Evolutionary conservation across 1,140 invertebrate genomes (phyloP).

Genomic region (Drosophila kanapiae): DNA sequence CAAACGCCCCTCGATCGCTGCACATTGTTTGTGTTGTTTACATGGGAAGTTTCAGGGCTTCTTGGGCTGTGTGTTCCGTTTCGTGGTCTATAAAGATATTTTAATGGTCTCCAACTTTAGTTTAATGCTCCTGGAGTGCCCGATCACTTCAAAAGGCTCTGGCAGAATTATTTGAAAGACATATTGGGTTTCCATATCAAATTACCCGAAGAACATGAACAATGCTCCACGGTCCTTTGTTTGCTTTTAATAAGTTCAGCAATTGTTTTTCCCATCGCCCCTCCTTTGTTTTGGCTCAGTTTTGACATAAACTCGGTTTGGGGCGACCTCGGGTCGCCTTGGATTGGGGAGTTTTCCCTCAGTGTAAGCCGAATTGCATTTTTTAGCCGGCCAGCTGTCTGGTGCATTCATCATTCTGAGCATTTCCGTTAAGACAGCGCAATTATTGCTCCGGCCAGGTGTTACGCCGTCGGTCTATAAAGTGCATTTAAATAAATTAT

Average conservation of each 20-base stretch:
- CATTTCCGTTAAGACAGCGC: conserved; percentile 47
- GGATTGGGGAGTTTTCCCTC: conserved; percentile 3
- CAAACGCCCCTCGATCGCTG: conserved; percentile 19
- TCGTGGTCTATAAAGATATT: conserved; percentile 64
- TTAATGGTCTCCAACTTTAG: conserved; percentile 51
- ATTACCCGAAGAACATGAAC: conserved; percentile 51
- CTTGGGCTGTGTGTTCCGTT: conserved; percentile 44
- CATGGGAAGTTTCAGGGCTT: conserved; percentile 30
- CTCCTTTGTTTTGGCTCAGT: conserved; percentile 51
- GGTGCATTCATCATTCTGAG: conserved; percentile 41
- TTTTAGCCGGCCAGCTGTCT: conserved; percentile 42
- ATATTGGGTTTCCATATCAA: conserved; percentile 74
- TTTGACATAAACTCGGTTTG: conserved; percentile 66
- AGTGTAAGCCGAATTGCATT: conserved; percentile 35
- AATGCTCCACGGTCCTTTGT: conserved; percentile 59
- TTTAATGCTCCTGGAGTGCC: conserved; percentile 43
- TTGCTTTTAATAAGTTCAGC: conserved; percentile 69
- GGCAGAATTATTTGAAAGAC: conserved; percentile 54
- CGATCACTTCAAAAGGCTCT: conserved; percentile 68
- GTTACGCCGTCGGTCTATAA: conserved; percentile 58
- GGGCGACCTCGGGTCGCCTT: not conserved
- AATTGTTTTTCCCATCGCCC: conserved; percentile 49
- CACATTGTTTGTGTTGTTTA: conserved; percentile 45
- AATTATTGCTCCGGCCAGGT: conserved; percentile 67
- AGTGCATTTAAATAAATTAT: conserved; percentile 78